These are phyloP conservation scores for Parasteatoda tepidariorum DNA, from an alignment of 1,140 invertebrate species.

Conservation along the genomic window DNA sequence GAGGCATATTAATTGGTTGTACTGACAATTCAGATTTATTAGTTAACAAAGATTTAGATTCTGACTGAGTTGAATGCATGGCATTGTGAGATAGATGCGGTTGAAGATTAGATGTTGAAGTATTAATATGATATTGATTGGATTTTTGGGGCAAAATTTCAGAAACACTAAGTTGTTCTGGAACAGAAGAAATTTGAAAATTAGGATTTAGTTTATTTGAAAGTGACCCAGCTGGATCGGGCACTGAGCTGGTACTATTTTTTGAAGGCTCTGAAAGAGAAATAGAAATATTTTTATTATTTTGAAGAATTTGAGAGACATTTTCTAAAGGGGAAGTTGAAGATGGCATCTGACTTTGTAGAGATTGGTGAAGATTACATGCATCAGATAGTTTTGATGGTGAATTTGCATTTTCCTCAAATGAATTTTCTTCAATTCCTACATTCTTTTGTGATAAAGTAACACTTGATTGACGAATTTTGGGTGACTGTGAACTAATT, in stretches of 20 bases:
- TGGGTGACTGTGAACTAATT: constrained; percentile 1
- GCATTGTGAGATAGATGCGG: not conserved
- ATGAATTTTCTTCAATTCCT: constrained; percentile 16
- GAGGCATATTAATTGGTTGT: constrained; percentile 8
- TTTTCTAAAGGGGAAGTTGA: not conserved
- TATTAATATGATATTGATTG: constrained; percentile 3
- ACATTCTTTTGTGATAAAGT: not conserved
- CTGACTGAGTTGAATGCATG: constrained; percentile 9
- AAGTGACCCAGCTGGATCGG: constrained; percentile 19
- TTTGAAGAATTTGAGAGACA: constrained; percentile 32
- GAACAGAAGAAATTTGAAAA: constrained; percentile 26
- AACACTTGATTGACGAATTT: not conserved
- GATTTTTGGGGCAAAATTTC: constrained; percentile 18
- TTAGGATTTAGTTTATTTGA: constrained; percentile 37
- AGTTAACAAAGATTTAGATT: constrained; percentile 5
- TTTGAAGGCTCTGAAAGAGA: constrained; percentile 32
- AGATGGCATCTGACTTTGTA: not conserved
- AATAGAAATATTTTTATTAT: constrained; percentile 33
- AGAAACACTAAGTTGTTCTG: not conserved
- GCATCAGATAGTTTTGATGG: constrained; percentile 3
- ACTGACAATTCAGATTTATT: constrained; percentile 22
- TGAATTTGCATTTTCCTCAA: constrained; percentile 20
- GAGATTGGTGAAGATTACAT: not conserved
- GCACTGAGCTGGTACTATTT: not conserved
- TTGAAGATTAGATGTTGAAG: constrained; percentile 26